Conservation (phyloP, 2,797 vertebrate genomes). For the Miichthys miiuy region DNA sequence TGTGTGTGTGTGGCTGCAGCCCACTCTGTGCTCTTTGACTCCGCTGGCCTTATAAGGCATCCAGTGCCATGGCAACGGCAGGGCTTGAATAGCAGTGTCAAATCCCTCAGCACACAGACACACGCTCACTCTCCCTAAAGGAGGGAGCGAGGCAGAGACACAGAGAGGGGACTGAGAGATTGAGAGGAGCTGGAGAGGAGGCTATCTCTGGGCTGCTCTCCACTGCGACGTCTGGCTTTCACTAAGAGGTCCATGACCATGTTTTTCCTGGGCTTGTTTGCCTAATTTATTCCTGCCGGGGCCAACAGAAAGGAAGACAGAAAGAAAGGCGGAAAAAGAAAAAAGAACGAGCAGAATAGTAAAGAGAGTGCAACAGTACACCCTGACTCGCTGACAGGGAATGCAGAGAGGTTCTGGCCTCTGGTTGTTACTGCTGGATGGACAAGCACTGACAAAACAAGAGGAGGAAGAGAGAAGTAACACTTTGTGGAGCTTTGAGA, state of each 20-base stretch:
- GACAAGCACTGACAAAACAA: slow-evolving; percentile 84
- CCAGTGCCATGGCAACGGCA: slow-evolving; percentile 89
- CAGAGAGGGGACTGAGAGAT: slow-evolving; percentile 50
- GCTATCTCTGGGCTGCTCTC: slow-evolving; percentile 78
- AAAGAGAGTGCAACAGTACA: slow-evolving; percentile 77
- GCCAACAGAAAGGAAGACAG: slow-evolving; percentile 50
- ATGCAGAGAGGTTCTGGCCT: slow-evolving; percentile 78
- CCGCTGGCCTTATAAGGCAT: slow-evolving; percentile 93
- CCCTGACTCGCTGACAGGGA: slow-evolving; percentile 77
- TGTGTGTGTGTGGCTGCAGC: slow-evolving; percentile 73
- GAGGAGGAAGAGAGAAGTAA: slow-evolving; percentile 53
- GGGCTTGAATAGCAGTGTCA: slow-evolving; percentile 92
- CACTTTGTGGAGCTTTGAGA: slow-evolving; percentile 51
- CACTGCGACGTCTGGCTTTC: slow-evolving; percentile 71
- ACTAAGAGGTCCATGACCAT: slow-evolving; percentile 66
- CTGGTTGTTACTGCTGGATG: slow-evolving; percentile 79
- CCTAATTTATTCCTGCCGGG: slow-evolving; percentile 80
- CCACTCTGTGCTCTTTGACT: slow-evolving; percentile 91
- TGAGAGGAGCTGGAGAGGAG: slow-evolving; percentile 72
- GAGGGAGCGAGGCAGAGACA: slow-evolving; percentile 71
- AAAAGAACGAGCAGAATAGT: slow-evolving; percentile 57
- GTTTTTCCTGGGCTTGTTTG: slow-evolving; percentile 77
- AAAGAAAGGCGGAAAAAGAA: slow-evolving; percentile 12
- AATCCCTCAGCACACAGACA: slow-evolving; percentile 90
- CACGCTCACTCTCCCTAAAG: slow-evolving; percentile 82